Evolutionary conservation across 2,797 vertebrate species (phyloP), one percentile per base, ranked within the genome.

Genomic region (Streptopelia turtur): DNA sequence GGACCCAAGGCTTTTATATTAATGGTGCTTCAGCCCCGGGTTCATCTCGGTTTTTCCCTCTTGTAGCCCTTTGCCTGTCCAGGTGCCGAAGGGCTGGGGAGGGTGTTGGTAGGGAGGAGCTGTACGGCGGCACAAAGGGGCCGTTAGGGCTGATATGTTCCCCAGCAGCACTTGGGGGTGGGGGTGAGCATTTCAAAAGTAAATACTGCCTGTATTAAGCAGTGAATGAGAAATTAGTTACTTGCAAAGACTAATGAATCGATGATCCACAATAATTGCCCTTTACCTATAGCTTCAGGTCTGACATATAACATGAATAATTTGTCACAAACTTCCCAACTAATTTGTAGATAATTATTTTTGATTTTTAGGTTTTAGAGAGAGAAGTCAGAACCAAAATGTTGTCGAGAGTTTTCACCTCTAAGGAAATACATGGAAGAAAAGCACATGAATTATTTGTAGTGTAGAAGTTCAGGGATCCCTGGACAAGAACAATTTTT

Each of bases 101-200:
- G 17, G 71, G 14, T 1, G 2, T 6, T 49, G 6, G 0, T 3
- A 18, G 31, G 49, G 3, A 10, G 3, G 8, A 50, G 47, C 47
- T 9, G 20, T 4, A 2, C 0, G 4, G 22, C 13, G 71, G 13
- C 55, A 16, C 31, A 9, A 3, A 14, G 20, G 30, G 5, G 39
- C 2, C 3, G 7, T 6, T 23, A 9, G 6, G n/a, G 41, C 13
- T 52, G 41, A 14, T 4, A 0, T 9, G 2, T 16, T 20, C 17
- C 37, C 47, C 76, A 31, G 7, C 23, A 27, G 35, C 13, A 8
- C 17, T 27, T 20, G 15, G 17, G 12, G 27, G 37, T 8, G 50
- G 4, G 25, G 16, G 23, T 18, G 50, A 18, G 27, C 3, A 0
- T 22, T 37, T 53, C 61, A 27, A 6, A 52, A 49, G 33, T 25